Conservation (phyloP, 2,797 vertebrate species). For the Xiphophorus birchmanni region DNA sequence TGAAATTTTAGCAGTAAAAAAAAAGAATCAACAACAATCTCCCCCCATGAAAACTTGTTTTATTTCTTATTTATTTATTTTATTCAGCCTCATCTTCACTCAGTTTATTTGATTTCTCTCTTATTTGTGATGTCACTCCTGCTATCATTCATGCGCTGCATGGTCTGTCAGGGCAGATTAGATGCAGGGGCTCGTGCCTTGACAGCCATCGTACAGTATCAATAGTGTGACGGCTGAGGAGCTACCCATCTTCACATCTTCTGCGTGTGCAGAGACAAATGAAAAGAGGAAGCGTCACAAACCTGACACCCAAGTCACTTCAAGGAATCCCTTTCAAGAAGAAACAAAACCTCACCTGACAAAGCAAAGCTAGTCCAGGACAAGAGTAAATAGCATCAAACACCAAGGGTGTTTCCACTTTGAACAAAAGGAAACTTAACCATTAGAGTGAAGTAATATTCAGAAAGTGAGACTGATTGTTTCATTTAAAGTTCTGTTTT, state of each 20-base stretch:
- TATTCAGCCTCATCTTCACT: conserved; percentile 58
- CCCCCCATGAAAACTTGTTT: conserved; percentile 49
- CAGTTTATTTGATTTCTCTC: conserved; percentile 69
- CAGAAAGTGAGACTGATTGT: conserved; percentile 41
- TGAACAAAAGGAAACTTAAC: conserved; percentile 64
- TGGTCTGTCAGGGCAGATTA: conserved; percentile 84
- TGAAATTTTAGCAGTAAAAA: conserved; percentile 17
- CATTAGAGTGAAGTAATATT: conserved; percentile 58
- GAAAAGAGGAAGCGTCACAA: conserved; percentile 82
- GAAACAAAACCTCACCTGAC: conserved; percentile 83
- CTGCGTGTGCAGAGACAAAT: conserved; percentile 82
- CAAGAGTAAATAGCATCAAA: conserved; percentile 84
- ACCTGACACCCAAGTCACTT: conserved; percentile 86
- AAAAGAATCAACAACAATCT: conserved; percentile 25
- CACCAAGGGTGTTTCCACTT: conserved; percentile 75
- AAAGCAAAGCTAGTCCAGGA: conserved; percentile 80
- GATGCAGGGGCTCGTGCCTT: conserved; percentile 73
- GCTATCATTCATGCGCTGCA: conserved; percentile 78
- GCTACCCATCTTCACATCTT: conserved; percentile 82
- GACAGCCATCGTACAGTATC: conserved; percentile 86
- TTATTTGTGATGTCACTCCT: conserved; percentile 82
- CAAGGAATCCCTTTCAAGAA: conserved; percentile 87
- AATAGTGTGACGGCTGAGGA: conserved; percentile 85
- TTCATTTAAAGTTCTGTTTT: conserved; percentile 42
- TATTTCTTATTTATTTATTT: conserved; percentile 32